Evolutionary conservation across 2,113 vertebrate species (phyloP).

Genomic region (Helogale parvula): DNA sequence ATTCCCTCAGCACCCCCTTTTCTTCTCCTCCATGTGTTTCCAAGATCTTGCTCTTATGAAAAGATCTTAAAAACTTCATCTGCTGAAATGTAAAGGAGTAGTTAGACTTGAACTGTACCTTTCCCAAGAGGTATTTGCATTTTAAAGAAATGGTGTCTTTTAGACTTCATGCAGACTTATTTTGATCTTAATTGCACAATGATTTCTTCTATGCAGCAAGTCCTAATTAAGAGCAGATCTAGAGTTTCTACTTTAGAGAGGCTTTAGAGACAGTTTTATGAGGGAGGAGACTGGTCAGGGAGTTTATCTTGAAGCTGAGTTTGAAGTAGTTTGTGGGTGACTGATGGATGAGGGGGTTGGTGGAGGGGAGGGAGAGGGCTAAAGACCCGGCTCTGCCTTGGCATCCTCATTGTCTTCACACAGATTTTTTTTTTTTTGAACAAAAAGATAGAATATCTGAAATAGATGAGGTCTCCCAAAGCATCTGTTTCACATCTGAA

Average conservation of each 20-base stretch:
- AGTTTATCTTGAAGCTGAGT: background rate
- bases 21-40: background rate
- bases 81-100: background rate
- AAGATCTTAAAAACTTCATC: background rate
- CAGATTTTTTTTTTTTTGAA: background rate
- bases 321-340: background rate
- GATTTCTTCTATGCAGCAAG: slow-evolving; percentile 3
- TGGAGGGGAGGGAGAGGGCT: background rate
- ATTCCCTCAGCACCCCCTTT: background rate
- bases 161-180: background rate
- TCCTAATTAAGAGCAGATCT: background rate
- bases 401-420: background rate
- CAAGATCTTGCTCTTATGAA: background rate
- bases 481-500: background rate
- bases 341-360: background rate
- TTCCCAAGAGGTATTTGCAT: background rate
- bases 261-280: background rate
- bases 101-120: background rate
- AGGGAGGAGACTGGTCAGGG: background rate
- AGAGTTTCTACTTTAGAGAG: background rate
- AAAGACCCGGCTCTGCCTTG: background rate
- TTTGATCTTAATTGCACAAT: background rate
- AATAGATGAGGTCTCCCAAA: background rate
- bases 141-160: background rate
- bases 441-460: background rate